These are phyloP conservation scores for Drosophila micromelanica DNA, from an alignment of 1,140 invertebrate genomes.

Conservation along the genomic window DNA sequence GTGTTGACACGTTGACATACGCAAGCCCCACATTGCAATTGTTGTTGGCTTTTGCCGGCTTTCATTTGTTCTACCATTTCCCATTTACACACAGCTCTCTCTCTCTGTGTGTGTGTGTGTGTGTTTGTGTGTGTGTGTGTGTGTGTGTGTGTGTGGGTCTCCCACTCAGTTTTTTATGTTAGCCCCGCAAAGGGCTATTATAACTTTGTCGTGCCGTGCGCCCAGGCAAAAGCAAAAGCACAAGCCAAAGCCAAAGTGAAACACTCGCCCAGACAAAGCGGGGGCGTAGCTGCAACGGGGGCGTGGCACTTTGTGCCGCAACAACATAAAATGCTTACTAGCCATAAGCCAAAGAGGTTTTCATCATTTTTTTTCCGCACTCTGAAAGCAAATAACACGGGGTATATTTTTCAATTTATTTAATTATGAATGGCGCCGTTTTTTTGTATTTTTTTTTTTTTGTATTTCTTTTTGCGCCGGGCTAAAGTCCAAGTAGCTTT, in stretches of 20 bases:
- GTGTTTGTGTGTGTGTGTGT: neutral
- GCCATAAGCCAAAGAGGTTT: slow-evolving; percentile 15
- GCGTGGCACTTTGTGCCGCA: slow-evolving; percentile 8
- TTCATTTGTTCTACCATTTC: slow-evolving; percentile 41
- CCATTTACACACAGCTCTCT: slow-evolving; percentile 1
- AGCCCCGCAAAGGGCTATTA: slow-evolving; percentile 67
- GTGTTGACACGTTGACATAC: slow-evolving; percentile 68
- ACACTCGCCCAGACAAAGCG: slow-evolving; percentile 26
- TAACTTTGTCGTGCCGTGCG: slow-evolving; percentile 71
- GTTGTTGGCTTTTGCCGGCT: slow-evolving; percentile 50
- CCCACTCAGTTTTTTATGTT: slow-evolving; percentile 30
- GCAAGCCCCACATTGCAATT: slow-evolving; percentile 51
- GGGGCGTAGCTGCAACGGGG: neutral
- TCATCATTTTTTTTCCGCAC: neutral
- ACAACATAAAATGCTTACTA: slow-evolving; percentile 25
- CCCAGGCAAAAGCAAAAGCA: slow-evolving; percentile 47
- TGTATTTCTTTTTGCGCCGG: neutral
- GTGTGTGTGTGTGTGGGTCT: slow-evolving; percentile 8
- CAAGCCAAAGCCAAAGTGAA: slow-evolving; percentile 28
- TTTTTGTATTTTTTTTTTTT: too few relatives aligned
- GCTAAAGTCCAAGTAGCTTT: slow-evolving; percentile 4
- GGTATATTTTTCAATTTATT: slow-evolving; percentile 23
- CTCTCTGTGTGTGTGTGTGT: neutral
- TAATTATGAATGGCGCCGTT: slow-evolving; percentile 19
- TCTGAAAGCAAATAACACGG: neutral